Evolutionary conservation across 1,140 invertebrate species (phyloP).

Genomic region (Heliothis subflexa): DNA sequence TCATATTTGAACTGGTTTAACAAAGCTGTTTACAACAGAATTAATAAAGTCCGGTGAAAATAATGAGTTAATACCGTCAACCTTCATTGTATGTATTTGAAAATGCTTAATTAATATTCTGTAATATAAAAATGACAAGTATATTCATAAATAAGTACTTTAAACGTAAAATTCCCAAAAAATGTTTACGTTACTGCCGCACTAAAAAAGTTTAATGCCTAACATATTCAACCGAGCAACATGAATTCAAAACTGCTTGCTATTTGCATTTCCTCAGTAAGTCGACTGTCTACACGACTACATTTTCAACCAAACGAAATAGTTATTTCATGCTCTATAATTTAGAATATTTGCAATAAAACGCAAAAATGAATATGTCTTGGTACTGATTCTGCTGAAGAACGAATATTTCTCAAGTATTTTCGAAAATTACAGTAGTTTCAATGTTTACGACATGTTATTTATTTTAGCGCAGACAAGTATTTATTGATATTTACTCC

Average conservation of each 20-base stretch:
- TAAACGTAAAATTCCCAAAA: neutral
- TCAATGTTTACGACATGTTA: neutral
- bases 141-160: too few relatives aligned
- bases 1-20: too few relatives aligned
- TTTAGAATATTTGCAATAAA: neutral
- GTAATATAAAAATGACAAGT: too few relatives aligned
- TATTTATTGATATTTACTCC: slow-evolving; percentile 41
- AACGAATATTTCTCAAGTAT: neutral
- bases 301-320: neutral
- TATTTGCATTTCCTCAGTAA: neutral
- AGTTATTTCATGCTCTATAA: neutral
- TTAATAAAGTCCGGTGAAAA: too few relatives aligned
- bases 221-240: neutral
- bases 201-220: neutral
- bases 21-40: too few relatives aligned
- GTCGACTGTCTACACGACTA: too few relatives aligned
- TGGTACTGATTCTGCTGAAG: too few relatives aligned
- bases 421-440: neutral
- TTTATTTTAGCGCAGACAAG: neutral
- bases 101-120: too few relatives aligned
- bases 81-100: too few relatives aligned
- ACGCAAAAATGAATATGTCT: too few relatives aligned
- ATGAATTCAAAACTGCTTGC: neutral
- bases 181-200: neutral
- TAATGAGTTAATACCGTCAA: too few relatives aligned